Conservation (phyloP, 2,113 vertebrate species). For the Forbesichthys papilliferus region DNA sequence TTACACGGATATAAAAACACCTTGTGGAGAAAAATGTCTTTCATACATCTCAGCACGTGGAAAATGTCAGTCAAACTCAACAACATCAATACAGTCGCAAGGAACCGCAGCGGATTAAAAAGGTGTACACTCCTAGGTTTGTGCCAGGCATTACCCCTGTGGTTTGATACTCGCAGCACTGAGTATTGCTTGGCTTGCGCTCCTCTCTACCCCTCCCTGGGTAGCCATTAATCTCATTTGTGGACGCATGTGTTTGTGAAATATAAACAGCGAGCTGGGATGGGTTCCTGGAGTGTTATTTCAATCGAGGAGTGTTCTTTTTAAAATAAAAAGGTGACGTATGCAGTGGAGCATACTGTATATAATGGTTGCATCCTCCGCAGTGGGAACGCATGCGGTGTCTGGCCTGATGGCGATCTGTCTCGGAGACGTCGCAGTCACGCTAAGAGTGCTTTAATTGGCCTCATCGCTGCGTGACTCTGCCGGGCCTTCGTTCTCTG, state of each 20-base stretch:
- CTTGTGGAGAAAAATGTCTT: conserved; percentile 3
- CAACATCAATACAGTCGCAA: too few relatives aligned
- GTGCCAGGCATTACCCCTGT: too few relatives aligned
- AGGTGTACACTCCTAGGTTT: too few relatives aligned
- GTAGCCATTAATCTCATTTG: too few relatives aligned
- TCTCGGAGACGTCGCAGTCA: conserved; percentile 15
- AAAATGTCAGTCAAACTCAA: background rate
- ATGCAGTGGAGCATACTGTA: background rate
- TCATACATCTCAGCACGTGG: conserved; percentile 9
- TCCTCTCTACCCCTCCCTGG: too few relatives aligned
- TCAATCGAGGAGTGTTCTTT: background rate
- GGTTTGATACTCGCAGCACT: too few relatives aligned
- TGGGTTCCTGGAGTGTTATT: too few relatives aligned
- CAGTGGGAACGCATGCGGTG: conserved; percentile 6
- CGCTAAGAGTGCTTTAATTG: conserved; percentile 24
- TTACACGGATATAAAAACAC: conserved; percentile 16
- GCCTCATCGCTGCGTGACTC: conserved; percentile 29
- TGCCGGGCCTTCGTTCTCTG: too few relatives aligned
- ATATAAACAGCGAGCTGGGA: too few relatives aligned
- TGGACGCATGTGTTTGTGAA: too few relatives aligned
- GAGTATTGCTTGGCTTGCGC: too few relatives aligned
- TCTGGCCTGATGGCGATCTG: conserved; percentile 16
- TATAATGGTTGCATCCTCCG: background rate
- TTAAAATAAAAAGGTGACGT: background rate
- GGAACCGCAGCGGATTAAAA: too few relatives aligned